These are phyloP conservation scores for Theonella swinhoei DNA, from an alignment of 37 sponge, comb jelly and placozoan genomes.

Conservation along the genomic window DNA sequence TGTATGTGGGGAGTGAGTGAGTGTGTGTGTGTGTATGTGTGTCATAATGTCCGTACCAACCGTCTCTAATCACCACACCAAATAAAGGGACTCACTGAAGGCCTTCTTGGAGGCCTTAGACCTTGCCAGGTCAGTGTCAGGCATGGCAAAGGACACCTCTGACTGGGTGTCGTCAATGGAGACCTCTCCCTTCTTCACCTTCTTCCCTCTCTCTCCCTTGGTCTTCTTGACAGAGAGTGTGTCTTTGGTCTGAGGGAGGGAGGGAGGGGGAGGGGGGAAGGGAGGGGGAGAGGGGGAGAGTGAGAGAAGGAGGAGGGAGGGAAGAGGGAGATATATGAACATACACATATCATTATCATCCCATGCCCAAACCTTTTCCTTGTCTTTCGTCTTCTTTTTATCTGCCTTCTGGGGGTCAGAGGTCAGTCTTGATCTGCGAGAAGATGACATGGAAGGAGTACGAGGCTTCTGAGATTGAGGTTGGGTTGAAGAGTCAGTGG, in stretches of 20 bases:
- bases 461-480: too few relatives aligned
- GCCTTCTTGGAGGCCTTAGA: slow-evolving; percentile 48
- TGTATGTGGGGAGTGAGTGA: neutral
- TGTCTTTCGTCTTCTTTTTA: neutral
- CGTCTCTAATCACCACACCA: too few relatives aligned
- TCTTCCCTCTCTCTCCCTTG: neutral
- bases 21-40: neutral
- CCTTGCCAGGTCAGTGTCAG: slow-evolving; percentile 58
- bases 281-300: neutral
- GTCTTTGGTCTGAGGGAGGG: slow-evolving; percentile 1
- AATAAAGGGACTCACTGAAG: slow-evolving; percentile 14
- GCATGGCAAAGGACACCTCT: slow-evolving; percentile 30
- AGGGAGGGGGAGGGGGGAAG: slow-evolving; percentile 6
- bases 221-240: too few relatives aligned
- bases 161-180: slow-evolving; percentile 38
- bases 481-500: too few relatives aligned
- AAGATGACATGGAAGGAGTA: too few relatives aligned
- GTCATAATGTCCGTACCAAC: too few relatives aligned
- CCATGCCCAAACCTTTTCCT: too few relatives aligned
- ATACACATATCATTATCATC: too few relatives aligned
- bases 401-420: too few relatives aligned
- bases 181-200: neutral
- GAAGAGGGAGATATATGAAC: too few relatives aligned
- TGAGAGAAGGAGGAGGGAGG: neutral
- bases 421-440: too few relatives aligned